Evolutionary conservation across 1,140 invertebrate genomes (phyloP).

Genomic region (Onthophagus taurus): DNA sequence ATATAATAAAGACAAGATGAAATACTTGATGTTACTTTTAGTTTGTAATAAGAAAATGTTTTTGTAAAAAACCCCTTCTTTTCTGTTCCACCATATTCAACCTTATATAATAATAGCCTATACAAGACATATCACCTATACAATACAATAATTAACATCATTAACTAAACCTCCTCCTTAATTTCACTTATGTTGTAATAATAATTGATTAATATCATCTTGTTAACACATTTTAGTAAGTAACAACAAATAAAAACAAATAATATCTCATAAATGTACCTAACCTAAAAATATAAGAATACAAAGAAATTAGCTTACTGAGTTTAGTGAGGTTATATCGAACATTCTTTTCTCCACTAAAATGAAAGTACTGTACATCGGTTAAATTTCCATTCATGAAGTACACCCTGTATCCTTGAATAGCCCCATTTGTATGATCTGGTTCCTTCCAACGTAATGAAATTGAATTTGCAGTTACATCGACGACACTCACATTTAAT

Average conservation of each 20-base stretch:
- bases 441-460: conserved; percentile 72
- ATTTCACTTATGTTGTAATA: too few species aligned
- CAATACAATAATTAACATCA: too few species aligned
- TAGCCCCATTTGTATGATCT: conserved; percentile 57
- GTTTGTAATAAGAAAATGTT: too few species aligned
- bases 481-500: conserved; percentile 63
- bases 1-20: neutral
- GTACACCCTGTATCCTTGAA: conserved; percentile 61
- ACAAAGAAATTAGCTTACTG: conserved; percentile 44
- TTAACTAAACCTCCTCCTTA: too few species aligned
- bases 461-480: conserved; percentile 66
- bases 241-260: too few species aligned
- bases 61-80: too few species aligned
- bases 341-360: conserved; percentile 38
- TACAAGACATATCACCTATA: too few species aligned
- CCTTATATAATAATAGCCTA: too few species aligned
- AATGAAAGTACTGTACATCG: conserved; percentile 49
- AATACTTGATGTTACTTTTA: neutral
- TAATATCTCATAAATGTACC: too few species aligned
- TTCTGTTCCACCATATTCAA: too few species aligned
- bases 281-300: conserved; percentile 10
- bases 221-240: too few species aligned
- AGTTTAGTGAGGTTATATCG: conserved; percentile 49
- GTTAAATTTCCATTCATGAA: conserved; percentile 60
- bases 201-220: too few species aligned